Conservation (phyloP, 1,140 invertebrate genomes). For the Reticulitermes speratus region DNA sequence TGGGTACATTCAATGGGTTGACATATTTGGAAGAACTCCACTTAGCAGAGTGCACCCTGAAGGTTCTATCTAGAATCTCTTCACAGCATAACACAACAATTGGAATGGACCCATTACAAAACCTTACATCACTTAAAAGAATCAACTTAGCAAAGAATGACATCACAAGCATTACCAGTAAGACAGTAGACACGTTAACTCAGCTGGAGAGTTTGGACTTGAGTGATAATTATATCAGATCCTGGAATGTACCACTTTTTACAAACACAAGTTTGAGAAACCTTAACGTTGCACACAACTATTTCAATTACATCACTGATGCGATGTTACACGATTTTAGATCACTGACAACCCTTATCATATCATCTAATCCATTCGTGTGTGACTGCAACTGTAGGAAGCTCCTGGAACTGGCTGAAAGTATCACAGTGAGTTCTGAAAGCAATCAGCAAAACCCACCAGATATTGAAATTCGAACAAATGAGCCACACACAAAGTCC, state of each 20-base stretch:
- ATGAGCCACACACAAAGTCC: not conserved
- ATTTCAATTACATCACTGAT: slow-evolving; percentile 28
- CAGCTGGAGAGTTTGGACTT: not conserved
- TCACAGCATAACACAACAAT: slow-evolving; percentile 35
- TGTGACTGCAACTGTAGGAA: not conserved
- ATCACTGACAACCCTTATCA: not conserved
- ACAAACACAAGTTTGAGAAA: not conserved
- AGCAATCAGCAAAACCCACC: not conserved
- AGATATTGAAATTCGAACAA: not conserved
- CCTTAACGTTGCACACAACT: not conserved
- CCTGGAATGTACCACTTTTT: not conserved
- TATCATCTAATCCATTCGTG: slow-evolving; percentile 14
- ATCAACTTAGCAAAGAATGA: slow-evolving; percentile 53
- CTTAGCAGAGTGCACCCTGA: slow-evolving; percentile 49
- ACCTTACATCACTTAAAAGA: slow-evolving; percentile 48
- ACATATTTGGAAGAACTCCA: slow-evolving; percentile 50
- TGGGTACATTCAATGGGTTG: slow-evolving; percentile 46
- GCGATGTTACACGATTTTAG: slow-evolving; percentile 20
- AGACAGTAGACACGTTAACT: slow-evolving; percentile 31
- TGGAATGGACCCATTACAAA: slow-evolving; percentile 37
- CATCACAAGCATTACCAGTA: slow-evolving; percentile 51
- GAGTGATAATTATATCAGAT: not conserved
- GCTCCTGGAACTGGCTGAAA: not conserved
- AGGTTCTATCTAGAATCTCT: slow-evolving; percentile 49
- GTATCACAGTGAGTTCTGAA: not conserved